Evolutionary conservation across 2,888 invertebrate species (phyloP).

Genomic region (Drosophila barbarae): DNA sequence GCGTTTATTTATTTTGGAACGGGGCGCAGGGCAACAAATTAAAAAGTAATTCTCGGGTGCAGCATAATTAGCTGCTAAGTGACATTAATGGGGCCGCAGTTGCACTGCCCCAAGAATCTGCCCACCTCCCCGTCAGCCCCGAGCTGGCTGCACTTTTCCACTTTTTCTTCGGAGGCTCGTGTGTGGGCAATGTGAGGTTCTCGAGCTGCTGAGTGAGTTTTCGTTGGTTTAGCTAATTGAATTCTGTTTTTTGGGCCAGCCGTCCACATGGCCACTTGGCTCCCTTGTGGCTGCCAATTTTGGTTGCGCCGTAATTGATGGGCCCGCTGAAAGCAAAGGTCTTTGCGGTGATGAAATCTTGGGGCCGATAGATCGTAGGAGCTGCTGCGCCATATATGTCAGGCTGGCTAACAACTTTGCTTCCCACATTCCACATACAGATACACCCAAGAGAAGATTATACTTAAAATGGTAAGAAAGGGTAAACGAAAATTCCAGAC

Average conservation of each 20-base stretch:
- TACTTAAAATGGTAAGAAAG: slow-evolving; percentile 21
- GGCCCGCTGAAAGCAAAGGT: slow-evolving; percentile 56
- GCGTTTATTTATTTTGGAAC: slow-evolving; percentile 64
- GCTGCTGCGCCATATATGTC: slow-evolving; percentile 52
- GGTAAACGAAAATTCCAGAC: neutral
- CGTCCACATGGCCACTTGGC: slow-evolving; percentile 57
- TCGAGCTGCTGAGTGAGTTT: slow-evolving; percentile 37
- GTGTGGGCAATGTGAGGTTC: slow-evolving; percentile 33
- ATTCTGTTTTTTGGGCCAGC: slow-evolving; percentile 42
- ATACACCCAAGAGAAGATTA: slow-evolving; percentile 12
- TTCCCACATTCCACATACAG: slow-evolving; percentile 11
- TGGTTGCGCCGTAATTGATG: slow-evolving; percentile 50
- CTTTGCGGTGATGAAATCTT: slow-evolving; percentile 54
- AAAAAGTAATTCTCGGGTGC: slow-evolving; percentile 70
- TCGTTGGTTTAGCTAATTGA: slow-evolving; percentile 56
- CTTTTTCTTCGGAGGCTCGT: slow-evolving; percentile 20
- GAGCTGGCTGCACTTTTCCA: slow-evolving; percentile 19
- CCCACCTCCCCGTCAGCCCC: slow-evolving; percentile 2
- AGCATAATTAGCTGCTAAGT: slow-evolving; percentile 78
- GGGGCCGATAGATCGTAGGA: slow-evolving; percentile 26
- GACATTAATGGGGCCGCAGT: slow-evolving; percentile 69
- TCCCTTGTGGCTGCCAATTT: slow-evolving; percentile 66
- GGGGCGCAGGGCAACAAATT: slow-evolving; percentile 66
- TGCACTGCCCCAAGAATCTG: slow-evolving; percentile 36
- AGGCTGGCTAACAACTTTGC: slow-evolving; percentile 10